phyloP scores from a whole-genome alignment of 2,797 vertebrate species.

The Spinus pinus region DNA sequence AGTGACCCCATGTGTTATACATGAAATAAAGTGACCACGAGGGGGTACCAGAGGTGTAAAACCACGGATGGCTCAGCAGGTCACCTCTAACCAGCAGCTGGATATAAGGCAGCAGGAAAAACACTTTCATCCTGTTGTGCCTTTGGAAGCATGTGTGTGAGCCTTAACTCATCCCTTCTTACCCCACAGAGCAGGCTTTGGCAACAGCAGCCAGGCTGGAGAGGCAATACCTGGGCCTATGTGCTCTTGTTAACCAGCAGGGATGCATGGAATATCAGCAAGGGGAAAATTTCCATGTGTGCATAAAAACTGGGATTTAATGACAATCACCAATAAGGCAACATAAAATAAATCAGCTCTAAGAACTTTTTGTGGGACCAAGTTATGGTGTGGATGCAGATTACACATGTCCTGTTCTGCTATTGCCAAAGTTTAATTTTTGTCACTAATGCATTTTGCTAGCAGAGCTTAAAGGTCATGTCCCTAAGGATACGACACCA shows the following conservation, averaged over 20 bases:
- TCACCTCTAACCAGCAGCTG: neutral
- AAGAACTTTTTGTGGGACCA: neutral
- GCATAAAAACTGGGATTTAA: neutral
- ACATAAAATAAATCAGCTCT: neutral
- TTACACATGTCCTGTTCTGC: neutral
- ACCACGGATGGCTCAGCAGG: neutral
- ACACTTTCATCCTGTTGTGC: rapidly evolving
- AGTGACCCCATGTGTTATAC: neutral
- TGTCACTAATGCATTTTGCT: slow-evolving; percentile 56
- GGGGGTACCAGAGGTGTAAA: neutral
- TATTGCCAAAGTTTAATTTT: slow-evolving; percentile 46
- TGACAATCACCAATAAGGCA: neutral
- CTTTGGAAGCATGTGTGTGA: neutral
- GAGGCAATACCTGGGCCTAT: neutral
- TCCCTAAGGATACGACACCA: neutral
- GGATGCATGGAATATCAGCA: neutral
- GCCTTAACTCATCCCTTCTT: neutral
- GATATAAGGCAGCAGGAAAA: neutral
- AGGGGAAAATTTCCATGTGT: neutral
- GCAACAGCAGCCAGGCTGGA: neutral
- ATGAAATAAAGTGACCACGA: neutral
- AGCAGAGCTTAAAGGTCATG: slow-evolving; percentile 39
- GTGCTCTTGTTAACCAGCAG: neutral
- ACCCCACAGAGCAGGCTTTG: neutral
- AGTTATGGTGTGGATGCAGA: neutral